phyloP scores from a whole-genome alignment of 2,797 vertebrate species.

The Discoglossus pictus region DNA sequence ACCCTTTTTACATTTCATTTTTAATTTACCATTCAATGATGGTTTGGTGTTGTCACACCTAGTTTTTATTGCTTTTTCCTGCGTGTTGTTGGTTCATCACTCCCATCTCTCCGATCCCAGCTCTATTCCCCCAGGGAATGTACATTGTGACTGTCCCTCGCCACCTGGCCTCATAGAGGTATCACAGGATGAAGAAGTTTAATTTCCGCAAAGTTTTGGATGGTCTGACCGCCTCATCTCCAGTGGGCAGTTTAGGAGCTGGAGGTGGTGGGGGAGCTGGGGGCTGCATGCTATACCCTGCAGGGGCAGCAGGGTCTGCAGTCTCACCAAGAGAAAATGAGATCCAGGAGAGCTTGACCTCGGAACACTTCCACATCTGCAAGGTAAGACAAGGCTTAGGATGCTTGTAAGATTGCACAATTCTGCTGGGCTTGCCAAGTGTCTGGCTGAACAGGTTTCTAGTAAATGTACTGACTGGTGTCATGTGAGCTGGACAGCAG shows the following conservation, averaged over 20 bases:
- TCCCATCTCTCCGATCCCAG: neutral
- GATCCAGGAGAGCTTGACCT: slow-evolving; percentile 88
- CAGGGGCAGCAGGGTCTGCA: slow-evolving; percentile 51
- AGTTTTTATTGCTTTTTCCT: neutral
- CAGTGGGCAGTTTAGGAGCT: slow-evolving; percentile 77
- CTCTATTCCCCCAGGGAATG: neutral
- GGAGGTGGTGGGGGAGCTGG: slow-evolving; percentile 61
- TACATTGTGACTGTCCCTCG: neutral
- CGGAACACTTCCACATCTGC: slow-evolving; percentile 94
- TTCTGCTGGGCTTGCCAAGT: too few relatives aligned
- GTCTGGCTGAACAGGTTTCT: too few relatives aligned
- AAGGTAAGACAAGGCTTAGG: slow-evolving; percentile 90
- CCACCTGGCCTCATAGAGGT: slow-evolving; percentile 26
- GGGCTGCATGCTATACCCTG: slow-evolving; percentile 8
- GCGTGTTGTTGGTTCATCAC: neutral
- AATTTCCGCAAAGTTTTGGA: slow-evolving; percentile 95
- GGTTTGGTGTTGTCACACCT: neutral
- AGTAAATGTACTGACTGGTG: too few relatives aligned
- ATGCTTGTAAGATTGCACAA: too few relatives aligned
- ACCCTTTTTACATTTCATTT: too few relatives aligned
- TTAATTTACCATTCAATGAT: neutral
- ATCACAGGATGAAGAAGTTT: slow-evolving; percentile 91
- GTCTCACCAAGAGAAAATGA: slow-evolving; percentile 84
- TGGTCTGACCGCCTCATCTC: slow-evolving; percentile 91
- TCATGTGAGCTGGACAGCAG: too few relatives aligned